A percentile compares a stretch with the other conserved stretches of the same genome.
Evolutionary conservation across 2,888 invertebrate genomes (phyloP).

Genomic region (Phlogophora meticulosa): DNA sequence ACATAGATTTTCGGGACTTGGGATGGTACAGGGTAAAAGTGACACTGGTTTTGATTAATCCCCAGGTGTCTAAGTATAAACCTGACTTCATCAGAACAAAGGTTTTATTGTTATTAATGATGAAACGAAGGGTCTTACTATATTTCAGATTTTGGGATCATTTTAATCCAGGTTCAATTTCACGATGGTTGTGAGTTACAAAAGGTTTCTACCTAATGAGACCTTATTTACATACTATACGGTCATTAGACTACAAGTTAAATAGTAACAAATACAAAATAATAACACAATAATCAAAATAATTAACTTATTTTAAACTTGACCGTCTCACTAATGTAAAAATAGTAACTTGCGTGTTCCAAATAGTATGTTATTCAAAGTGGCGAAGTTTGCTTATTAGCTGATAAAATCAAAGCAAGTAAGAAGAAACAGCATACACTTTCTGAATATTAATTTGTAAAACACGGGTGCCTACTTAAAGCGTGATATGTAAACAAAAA

Average conservation of each 20-base stretch:
- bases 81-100: slow-evolving; percentile 15
- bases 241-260: not conserved
- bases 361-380: slow-evolving; percentile 30
- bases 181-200: not conserved
- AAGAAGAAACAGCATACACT: slow-evolving; percentile 13
- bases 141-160: slow-evolving; percentile 15
- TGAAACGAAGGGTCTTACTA: slow-evolving; percentile 17
- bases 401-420: slow-evolving; percentile 39
- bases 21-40: no score
- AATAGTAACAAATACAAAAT: not conserved
- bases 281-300: slow-evolving; percentile 14
- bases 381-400: slow-evolving; percentile 37
- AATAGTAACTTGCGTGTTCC: slow-evolving; percentile 32
- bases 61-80: slow-evolving; percentile 9
- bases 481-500: not conserved
- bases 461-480: not conserved
- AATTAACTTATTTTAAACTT: slow-evolving; percentile 26
- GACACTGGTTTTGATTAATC: slow-evolving; percentile 18
- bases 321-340: slow-evolving; percentile 33
- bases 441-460: slow-evolving; percentile 17
- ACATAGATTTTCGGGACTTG: no score
- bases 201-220: slow-evolving; percentile 17
- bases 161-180: slow-evolving; percentile 14
- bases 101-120: slow-evolving; percentile 17
- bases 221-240: slow-evolving; percentile 14